Evolutionary conservation across 1,140 invertebrate species (phyloP), one percentile per base, ranked within the genome.

Genomic region (Papilio glaucus): DNA sequence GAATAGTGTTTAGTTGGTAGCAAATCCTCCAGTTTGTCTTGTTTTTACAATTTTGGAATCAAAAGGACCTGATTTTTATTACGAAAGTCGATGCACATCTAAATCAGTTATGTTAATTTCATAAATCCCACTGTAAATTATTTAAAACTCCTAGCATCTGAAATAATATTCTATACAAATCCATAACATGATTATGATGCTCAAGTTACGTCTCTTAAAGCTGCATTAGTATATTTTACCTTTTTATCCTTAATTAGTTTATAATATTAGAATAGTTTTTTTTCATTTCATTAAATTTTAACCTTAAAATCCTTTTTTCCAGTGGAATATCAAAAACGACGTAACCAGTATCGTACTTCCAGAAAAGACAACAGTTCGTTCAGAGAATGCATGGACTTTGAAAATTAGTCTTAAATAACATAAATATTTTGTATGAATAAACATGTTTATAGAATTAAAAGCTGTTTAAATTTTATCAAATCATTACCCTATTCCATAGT

Each of bases 291-390:
- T n/a, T 5, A 5, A n/a, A 1, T n/a, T 15, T 15, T 42, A 13
- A 12, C 5, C n/a, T n/a, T n/a, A n/a, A n/a, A n/a, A n/a, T n/a
- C 63, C 60, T 77, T 67, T 77, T 8, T 80, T 84, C 61, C 80
- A 84, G 82, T 84, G 82, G 76, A 60, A 69, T 42, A 71, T 74
- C 21, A 75, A 69, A 21, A 75, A 63, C n/a, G 76, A 71, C 1
- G 62, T 72, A 10, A 42, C 70, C 4, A 60, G 60, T 26, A 67
- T 77, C 4, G 49, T 71, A 39, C 39, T 77, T 7, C 76, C 76
- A 5, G 38, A 71, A 1, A 72, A 57, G 26, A 72, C 45, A 18
- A 65, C 10, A 60, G 71, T 72, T 13, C 10, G 13, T 10, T 74
- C 73, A 8, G 71, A 72, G 29, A 39, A 75, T 37, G 77, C 73